Evolutionary conservation across 2,113 vertebrate genomes (phyloP).

Genomic region (Rhagologus leucostigma): DNA sequence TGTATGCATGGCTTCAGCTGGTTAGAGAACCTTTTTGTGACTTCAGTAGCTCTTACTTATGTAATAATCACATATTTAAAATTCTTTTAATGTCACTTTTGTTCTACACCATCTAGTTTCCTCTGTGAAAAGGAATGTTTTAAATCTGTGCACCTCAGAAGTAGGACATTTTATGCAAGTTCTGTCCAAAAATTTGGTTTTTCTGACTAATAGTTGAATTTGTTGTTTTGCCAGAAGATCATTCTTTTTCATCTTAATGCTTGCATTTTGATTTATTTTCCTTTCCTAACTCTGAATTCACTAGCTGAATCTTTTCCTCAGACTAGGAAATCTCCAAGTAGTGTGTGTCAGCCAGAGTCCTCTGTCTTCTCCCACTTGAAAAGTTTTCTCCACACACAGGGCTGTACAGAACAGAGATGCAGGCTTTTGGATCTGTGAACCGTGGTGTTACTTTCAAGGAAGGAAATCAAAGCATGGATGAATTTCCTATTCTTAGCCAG

Average conservation of each 20-base stretch:
- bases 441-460: background rate
- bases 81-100: background rate
- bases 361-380: background rate
- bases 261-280: background rate
- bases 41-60: background rate
- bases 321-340: background rate
- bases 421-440: background rate
- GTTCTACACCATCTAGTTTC: background rate
- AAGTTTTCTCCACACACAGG: background rate
- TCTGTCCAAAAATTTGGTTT: background rate
- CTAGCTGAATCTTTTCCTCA: background rate
- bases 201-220: background rate
- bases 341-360: background rate
- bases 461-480: background rate
- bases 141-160: background rate
- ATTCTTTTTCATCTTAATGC: background rate
- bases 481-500: background rate
- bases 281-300: background rate
- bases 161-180: background rate
- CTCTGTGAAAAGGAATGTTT: background rate
- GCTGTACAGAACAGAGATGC: background rate
- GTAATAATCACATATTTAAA: background rate
- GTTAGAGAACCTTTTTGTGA: background rate
- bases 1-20: background rate
- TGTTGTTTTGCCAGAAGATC: background rate